These are phyloP conservation scores for Nasonia longicornis DNA, from an alignment of 1,140 invertebrate species.

Conservation along the genomic window DNA sequence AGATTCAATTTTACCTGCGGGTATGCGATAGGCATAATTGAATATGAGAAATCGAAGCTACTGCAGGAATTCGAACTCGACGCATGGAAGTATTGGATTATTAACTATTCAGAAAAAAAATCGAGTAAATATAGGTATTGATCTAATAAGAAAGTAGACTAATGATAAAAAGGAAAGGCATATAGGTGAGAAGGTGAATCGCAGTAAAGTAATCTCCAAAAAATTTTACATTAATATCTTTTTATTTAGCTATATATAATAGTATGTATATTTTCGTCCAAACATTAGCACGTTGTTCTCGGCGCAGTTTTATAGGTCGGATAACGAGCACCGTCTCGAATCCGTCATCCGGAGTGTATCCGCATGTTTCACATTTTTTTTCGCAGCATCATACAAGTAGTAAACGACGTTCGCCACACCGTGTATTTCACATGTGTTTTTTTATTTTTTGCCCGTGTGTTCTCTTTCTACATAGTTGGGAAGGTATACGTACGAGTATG, in stretches of 20 bases:
- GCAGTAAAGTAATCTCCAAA: too few species aligned
- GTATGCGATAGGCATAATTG: too few species aligned
- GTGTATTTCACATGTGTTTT: not conserved
- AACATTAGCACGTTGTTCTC: constrained; percentile 18
- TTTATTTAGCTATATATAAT: constrained; percentile 48
- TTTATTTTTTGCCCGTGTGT: not conserved
- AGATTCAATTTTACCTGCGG: too few species aligned
- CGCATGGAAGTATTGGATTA: too few species aligned
- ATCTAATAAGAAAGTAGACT: too few species aligned
- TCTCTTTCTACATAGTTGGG: not conserved
- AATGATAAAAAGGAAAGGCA: not conserved
- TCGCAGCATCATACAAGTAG: constrained; percentile 16
- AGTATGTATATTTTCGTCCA: constrained; percentile 44
- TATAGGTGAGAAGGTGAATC: not conserved
- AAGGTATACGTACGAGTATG: not conserved
- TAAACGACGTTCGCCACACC: constrained; percentile 11
- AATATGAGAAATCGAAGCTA: too few species aligned
- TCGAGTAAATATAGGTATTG: too few species aligned
- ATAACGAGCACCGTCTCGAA: constrained; percentile 1
- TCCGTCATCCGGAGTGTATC: not conserved
- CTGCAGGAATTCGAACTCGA: too few species aligned
- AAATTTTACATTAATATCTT: constrained; percentile 47
- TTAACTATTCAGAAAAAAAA: constrained; percentile 2
- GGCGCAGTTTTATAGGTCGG: constrained; percentile 13
- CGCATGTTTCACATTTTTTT: not conserved